These are phyloP conservation scores for Zaprionus vittiger DNA, from an alignment of 1,140 invertebrate genomes.

Conservation along the genomic window DNA sequence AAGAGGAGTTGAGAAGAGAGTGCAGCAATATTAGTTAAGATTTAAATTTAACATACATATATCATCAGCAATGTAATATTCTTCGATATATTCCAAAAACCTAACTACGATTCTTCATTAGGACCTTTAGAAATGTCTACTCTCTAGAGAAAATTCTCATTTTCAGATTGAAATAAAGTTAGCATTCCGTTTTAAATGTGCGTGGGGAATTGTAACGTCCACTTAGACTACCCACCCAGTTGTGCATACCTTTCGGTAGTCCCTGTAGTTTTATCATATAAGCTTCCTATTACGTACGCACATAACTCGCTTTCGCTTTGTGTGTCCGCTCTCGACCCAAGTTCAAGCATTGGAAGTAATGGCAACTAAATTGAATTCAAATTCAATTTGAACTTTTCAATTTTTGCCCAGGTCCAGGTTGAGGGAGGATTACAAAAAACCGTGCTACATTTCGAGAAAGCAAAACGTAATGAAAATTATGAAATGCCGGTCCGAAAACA, in stretches of 20 bases:
- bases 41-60: too few relatives aligned
- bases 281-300: constrained; percentile 73
- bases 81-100: background rate
- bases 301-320: constrained; percentile 66
- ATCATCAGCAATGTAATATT: background rate
- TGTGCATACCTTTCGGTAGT: background rate
- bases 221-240: background rate
- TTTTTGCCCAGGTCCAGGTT: constrained; percentile 50
- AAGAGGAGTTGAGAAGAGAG: too few relatives aligned
- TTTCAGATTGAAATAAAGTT: background rate
- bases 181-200: background rate
- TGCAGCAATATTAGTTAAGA: too few relatives aligned
- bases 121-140: background rate
- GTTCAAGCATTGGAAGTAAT: constrained; percentile 51
- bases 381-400: constrained; percentile 84
- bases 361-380: constrained; percentile 81
- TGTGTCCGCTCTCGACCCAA: constrained; percentile 54
- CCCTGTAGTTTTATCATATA: constrained; percentile 19
- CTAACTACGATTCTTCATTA: background rate
- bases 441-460: constrained; percentile 72
- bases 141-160: background rate
- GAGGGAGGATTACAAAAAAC: constrained; percentile 22
- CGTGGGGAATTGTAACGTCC: constrained; percentile 21
- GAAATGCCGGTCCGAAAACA: constrained; percentile 43
- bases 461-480: constrained; percentile 78